phyloP scores from a whole-genome alignment of 2,888 invertebrate species.

The Blomia tropicalis region DNA sequence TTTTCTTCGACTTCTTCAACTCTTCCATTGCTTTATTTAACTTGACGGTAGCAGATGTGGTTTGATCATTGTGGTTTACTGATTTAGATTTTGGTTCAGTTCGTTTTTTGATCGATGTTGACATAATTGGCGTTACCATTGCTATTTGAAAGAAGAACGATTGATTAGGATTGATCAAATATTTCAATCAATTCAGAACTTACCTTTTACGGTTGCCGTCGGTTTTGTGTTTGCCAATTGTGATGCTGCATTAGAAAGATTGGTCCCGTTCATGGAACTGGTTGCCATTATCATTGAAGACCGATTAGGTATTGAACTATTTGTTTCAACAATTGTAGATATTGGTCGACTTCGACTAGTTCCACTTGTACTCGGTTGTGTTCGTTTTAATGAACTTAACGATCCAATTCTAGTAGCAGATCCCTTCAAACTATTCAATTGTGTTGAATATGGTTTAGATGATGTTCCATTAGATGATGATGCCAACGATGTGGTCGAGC shows the following conservation, averaged over 20 bases:
- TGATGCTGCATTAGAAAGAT: constrained; percentile 18
- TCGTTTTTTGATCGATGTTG: constrained; percentile 13
- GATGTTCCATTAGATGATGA: not conserved
- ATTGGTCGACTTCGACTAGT: constrained; percentile 21
- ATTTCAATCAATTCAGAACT: constrained; percentile 45
- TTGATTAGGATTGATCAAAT: constrained; percentile 1
- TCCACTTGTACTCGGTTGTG: not conserved
- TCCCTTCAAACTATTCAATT: constrained; percentile 1
- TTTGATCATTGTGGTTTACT: not conserved
- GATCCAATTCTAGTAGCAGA: not conserved
- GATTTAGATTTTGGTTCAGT: not conserved
- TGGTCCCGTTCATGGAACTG: not conserved
- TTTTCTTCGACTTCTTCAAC: no score
- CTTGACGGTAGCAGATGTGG: not conserved
- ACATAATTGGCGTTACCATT: constrained; percentile 60
- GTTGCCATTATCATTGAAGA: constrained; percentile 5
- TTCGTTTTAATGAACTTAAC: constrained; percentile 4
- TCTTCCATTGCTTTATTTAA: not conserved
- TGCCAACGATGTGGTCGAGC: not conserved
- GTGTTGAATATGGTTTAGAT: not conserved
- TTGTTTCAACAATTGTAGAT: constrained; percentile 18
- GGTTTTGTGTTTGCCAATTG: constrained; percentile 53
- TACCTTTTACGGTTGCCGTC: constrained; percentile 77
- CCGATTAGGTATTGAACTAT: not conserved
- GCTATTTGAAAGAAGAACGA: constrained; percentile 35